Evolutionary conservation across 2,888 invertebrate species (phyloP), one percentile per base, ranked within the genome.

Genomic region (Harmothoe impar): DNA sequence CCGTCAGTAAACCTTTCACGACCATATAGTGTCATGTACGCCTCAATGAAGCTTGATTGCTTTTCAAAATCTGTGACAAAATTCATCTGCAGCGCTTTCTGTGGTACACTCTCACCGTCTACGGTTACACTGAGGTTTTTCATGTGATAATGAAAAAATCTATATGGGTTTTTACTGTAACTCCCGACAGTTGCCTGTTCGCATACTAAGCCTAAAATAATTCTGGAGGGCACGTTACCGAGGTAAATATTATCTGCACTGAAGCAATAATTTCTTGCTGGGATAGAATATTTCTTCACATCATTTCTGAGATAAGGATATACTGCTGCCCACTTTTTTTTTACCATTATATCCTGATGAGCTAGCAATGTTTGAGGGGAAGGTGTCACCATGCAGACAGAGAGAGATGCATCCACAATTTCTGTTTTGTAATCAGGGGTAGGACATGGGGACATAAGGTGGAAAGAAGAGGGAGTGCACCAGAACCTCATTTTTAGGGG

Each of bases 321-420:
- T 3, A 10, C 10, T 7, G 43, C 43, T 10, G 10, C 10, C 5
- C 0, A 72, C 3, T 72, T 72, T 7, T 29, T 12, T 72, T 72
- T 72, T 15, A 3, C 29, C 31, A 72, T 29, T 29, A 72, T 15
- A 0, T 72, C 72, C 17, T 72, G 72, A 3, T 72, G 72, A 7
- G 3, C 17, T 29, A 72, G 0, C 20, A n/a, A 29, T 3, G 17
- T 72, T 25, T 72, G 15, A 15, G 3, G 0, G 0, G 72, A 15
- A 29, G 72, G 72, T 72, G 72, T 72, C 25, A 72, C 72, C 0
- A 72, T 72, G 25, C 72, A 72, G 0, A 72, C 72, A 29, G 72
- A 25, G 25, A 72, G 31, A 7, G 72, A 72, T 7, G 72, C 72
- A 29, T 72, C 72, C 1, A 72, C 29, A 7, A 72, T 5, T 29